Evolutionary conservation across 1,140 invertebrate genomes (phyloP), one percentile per base, ranked within the genome.

Genomic region (Ooceraea biroi): DNA sequence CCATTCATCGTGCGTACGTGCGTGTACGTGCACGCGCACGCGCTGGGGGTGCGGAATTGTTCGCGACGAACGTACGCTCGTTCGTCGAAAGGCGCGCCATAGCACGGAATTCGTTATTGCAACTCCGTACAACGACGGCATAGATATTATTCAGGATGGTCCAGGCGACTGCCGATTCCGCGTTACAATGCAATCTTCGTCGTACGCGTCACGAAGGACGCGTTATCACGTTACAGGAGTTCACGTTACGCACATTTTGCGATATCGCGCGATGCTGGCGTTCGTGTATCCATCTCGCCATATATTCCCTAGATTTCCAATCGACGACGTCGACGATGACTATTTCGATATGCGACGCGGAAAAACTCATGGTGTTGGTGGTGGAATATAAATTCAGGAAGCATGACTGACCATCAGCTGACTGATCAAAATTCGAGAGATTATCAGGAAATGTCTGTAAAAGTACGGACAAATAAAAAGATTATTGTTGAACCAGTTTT

Each of bases 121-220:
- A 77, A 77, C 73, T 77, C 60, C 10, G 46, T 65, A 77, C 61
- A 66, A 77, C 66, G 19, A 77, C 30, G 19, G 22, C 61, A 25
- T 41, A 77, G 74, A 77, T 66, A 77, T 77, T 66, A 77, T 77
- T 77, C 74, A 77, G 12, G 61, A 66, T 77, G 36, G 60, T 77
- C 60, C 46, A 60, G n/a, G 27, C 48, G 14, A 50, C 58, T 52
- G 46, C 61, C 25, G 74, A 77, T 66, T 77, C 52, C 44, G n/a
- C 12, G 48, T 50, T 7, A 66, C 74, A 77, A 77, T 66, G 46
- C 74, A 30, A 52, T 77, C 61, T 41, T 55, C 44, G 27, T 48
- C 44, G 12, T 50, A 44, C 22, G 58, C 7, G 14, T 66, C 50
- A 66, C 66, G 50, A 77, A 77, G n/a, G 74, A 66, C 8, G 27